Percentiles rank a stretch among this genome's conserved stretches.
Conservation (phyloP, 2,113 vertebrate genomes). For the Taurulus bubalis region DNA sequence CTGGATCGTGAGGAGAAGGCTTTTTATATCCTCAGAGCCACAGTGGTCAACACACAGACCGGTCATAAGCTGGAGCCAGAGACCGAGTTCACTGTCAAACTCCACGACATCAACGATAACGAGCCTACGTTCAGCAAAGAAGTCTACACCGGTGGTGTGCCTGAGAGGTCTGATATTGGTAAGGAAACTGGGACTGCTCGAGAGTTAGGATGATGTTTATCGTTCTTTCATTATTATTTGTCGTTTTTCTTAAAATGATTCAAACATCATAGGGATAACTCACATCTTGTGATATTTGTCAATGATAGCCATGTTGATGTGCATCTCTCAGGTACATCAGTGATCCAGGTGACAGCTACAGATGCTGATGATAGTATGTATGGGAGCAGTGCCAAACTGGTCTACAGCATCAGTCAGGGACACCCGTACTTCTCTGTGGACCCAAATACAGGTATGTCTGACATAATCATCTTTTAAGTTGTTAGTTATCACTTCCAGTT, state of each 20-base stretch:
- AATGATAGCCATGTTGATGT: conserved; percentile 4
- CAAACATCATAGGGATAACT: neutral
- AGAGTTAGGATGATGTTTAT: neutral
- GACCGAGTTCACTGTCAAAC: conserved; percentile 95
- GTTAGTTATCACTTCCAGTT: neutral
- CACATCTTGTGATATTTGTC: neutral
- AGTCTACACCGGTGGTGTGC: conserved; percentile 89
- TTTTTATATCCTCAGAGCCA: conserved; percentile 90
- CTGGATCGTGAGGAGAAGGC: conserved; percentile 95
- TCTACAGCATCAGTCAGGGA: conserved; percentile 96
- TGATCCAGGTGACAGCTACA: conserved; percentile 94
- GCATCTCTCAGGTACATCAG: conserved; percentile 88
- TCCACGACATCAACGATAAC: conserved; percentile 98
- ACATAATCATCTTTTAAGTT: neutral
- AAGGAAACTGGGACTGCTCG: conserved; percentile 53
- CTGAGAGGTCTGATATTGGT: conserved; percentile 94
- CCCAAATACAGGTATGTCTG: conserved; percentile 91
- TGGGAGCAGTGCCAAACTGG: conserved; percentile 93
- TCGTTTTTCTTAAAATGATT: neutral
- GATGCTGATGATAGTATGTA: conserved; percentile 97
- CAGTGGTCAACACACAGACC: conserved; percentile 90
- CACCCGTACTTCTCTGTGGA: conserved; percentile 98
- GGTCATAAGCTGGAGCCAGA: conserved; percentile 92
- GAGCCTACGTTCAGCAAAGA: conserved; percentile 95
- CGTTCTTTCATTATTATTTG: neutral